phyloP scores from a whole-genome alignment of 2,797 vertebrate genomes.

The Yasuhikotakia modesta region DNA sequence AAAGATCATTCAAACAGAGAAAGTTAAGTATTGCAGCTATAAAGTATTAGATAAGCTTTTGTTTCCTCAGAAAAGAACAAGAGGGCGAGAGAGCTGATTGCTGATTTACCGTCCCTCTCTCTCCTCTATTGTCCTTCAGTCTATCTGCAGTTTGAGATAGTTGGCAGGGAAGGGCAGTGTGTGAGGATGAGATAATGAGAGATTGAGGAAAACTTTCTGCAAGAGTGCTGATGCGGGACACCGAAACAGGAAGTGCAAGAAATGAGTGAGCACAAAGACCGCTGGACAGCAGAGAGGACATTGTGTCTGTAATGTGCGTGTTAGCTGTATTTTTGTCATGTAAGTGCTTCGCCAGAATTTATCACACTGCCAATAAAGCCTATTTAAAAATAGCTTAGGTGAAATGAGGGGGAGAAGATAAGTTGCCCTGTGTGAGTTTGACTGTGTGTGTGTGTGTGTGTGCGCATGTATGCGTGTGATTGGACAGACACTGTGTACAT shows the following conservation, averaged over 20 bases:
- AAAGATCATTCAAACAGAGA: no score
- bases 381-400: slow-evolving; percentile 51
- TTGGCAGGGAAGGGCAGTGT: slow-evolving; percentile 39
- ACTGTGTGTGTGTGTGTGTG: slow-evolving; percentile 11
- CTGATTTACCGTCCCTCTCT: neutral
- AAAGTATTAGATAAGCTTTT: slow-evolving; percentile 10
- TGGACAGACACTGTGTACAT: slow-evolving; percentile 34
- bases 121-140: slow-evolving; percentile 19
- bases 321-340: slow-evolving; percentile 49
- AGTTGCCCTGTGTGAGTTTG: neutral
- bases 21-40: no score
- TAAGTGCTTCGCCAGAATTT: slow-evolving; percentile 54
- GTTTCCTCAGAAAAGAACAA: slow-evolving; percentile 4
- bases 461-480: slow-evolving; percentile 12
- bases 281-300: slow-evolving; percentile 22
- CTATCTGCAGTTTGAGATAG: slow-evolving; percentile 31
- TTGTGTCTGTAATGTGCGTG: slow-evolving; percentile 29
- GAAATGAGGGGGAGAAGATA: slow-evolving; percentile 38
- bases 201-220: slow-evolving; percentile 26
- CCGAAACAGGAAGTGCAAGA: slow-evolving; percentile 8
- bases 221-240: slow-evolving; percentile 28
- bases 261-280: slow-evolving; percentile 12
- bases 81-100: slow-evolving; percentile 3
- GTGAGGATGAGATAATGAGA: slow-evolving; percentile 35
- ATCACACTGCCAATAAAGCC: slow-evolving; percentile 57